phyloP scores from a whole-genome alignment of 1,140 invertebrate genomes.

The Paraescarpia echinospica region DNA sequence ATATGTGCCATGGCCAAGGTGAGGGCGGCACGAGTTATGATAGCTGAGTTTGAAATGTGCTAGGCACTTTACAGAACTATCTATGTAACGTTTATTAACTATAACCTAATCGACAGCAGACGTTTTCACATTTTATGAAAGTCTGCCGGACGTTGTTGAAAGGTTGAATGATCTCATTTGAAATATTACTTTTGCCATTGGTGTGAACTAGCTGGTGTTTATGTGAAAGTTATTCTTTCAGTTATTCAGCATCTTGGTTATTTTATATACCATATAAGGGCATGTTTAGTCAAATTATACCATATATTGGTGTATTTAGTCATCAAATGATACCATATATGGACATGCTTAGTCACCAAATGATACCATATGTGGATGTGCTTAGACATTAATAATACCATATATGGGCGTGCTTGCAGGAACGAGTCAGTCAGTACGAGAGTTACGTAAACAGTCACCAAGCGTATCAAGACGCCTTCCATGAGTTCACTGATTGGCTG shows the following conservation, averaged over 20 bases:
- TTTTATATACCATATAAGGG: too few species aligned
- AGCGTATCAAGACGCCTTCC: constrained; percentile 85
- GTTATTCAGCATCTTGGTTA: too few species aligned
- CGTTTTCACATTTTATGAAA: too few species aligned
- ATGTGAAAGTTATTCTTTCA: too few species aligned
- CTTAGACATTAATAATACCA: not conserved
- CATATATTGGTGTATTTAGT: too few species aligned
- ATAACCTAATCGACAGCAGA: too few species aligned
- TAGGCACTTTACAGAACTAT: not conserved
- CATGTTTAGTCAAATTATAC: too few species aligned
- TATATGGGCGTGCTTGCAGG: constrained; percentile 34
- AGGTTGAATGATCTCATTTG: too few species aligned
- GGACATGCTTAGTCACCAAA: not conserved
- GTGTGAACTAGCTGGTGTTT: too few species aligned
- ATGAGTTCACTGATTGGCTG: constrained; percentile 88
- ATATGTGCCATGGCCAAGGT: constrained; percentile 51
- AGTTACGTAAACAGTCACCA: constrained; percentile 89
- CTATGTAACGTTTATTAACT: not conserved
- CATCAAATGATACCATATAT: not conserved
- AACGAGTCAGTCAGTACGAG: constrained; percentile 70
- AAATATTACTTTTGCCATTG: too few species aligned
- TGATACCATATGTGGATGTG: not conserved
- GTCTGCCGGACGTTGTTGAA: too few species aligned
- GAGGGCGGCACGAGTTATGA: constrained; percentile 20
- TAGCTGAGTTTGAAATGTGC: not conserved